phyloP scores from a whole-genome alignment of 2,797 vertebrate species.

The Xenopus petersii region DNA sequence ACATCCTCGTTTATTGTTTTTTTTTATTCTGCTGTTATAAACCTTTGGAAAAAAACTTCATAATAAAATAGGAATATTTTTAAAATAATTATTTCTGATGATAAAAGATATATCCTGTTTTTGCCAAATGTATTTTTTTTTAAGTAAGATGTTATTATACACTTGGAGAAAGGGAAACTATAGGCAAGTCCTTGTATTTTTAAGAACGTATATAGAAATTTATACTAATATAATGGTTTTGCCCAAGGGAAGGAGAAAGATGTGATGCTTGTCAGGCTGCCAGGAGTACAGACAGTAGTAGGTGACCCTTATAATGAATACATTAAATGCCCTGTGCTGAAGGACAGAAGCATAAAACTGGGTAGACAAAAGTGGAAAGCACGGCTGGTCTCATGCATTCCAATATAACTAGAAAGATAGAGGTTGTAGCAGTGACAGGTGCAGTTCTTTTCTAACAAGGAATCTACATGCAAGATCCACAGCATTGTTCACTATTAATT shows the following conservation, averaged over 20 bases:
- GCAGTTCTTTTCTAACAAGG: constrained; percentile 37
- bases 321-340: constrained; percentile 46
- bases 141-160: too few species aligned
- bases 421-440: constrained; percentile 42
- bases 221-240: constrained; percentile 43
- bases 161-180: too few species aligned
- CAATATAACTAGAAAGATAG: constrained; percentile 39
- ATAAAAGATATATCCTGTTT: too few species aligned
- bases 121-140: too few species aligned
- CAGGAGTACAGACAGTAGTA: constrained; percentile 43
- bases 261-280: constrained; percentile 41
- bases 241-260: constrained; percentile 34
- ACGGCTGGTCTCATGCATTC: constrained; percentile 36
- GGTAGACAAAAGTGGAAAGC: constrained; percentile 38
- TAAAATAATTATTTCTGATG: too few species aligned
- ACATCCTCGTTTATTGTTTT: too few species aligned
- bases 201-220: constrained; percentile 33
- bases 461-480: constrained; percentile 40
- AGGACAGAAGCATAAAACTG: constrained; percentile 48
- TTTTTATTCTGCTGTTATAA: too few species aligned
- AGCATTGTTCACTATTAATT: constrained; percentile 34
- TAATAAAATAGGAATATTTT: too few species aligned
- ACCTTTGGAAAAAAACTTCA: too few species aligned
- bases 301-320: constrained; percentile 50
- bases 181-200: neutral